Base-by-base conservation (phyloP, 2,888 invertebrate genomes). In the Dioctria rufipes region DNA sequence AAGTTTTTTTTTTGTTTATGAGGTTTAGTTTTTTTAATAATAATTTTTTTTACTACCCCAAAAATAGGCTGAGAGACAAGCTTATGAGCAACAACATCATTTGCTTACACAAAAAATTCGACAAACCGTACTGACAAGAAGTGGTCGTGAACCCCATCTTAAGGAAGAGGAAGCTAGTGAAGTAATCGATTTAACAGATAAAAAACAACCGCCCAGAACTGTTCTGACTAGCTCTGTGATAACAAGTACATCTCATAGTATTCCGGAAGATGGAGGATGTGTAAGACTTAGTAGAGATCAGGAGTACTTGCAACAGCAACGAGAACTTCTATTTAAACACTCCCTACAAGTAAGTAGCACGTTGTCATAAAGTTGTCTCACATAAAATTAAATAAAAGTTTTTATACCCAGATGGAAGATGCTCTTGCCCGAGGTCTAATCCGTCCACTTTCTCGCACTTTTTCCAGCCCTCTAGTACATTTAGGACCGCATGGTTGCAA, bases 401-500 rank as follows among this genome's bases (percentile, higher is more conserved):
- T 73, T 46, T 60, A n/a, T 75, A 43, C 49, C 11, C 37, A 86
- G 85, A 85, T 86, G 67, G 87, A 86, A 42, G 89, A 89, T 85
- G 87, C 88, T 75, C 83, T 86, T 51, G 85, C 86, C 69, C 86
- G 88, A 81, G 87, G 87, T 58, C 86, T 89, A 80, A 90, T 91
- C 85, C 90, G 92, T 84, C 96, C 96, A 43, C 89, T 96, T 43
- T 94, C 95, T 79, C 92, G 96, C 85, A 95, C 96, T 54, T 91
- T 96, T 49, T 96, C 96, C 85, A 96, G 96, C 88, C 96, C 96
- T 4, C 90, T 95, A 84, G 96, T 96, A 81, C 94, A 94, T 85
- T 88, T 94, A 83, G 93, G 93, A 84, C 90, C 91, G 9, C 88
- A 88, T 79, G 86, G 87, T 4, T 66, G 80, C 61, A 58, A 86